Conservation (phyloP, 2,113 vertebrate genomes). For the Calyptomena viridis region DNA sequence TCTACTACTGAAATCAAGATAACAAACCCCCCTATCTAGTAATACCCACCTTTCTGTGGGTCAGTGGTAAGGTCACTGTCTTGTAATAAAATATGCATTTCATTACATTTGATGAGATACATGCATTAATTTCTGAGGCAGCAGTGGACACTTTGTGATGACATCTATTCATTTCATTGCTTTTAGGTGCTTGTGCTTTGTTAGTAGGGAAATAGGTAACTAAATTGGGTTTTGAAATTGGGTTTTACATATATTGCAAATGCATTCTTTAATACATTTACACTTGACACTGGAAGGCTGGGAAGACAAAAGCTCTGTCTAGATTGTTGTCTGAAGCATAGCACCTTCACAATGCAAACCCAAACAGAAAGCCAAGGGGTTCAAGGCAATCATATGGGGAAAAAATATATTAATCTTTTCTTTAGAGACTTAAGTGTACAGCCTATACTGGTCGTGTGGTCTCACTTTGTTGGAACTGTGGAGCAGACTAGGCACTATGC, state of each 20-base stretch:
- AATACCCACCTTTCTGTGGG: background rate
- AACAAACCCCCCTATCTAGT: background rate
- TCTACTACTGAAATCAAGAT: background rate
- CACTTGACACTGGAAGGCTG: background rate
- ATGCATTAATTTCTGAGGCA: background rate
- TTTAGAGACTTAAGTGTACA: background rate
- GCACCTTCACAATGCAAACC: background rate
- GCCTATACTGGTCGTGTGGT: background rate
- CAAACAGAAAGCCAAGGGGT: background rate
- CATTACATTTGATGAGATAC: constrained; percentile 14
- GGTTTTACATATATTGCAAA: constrained; percentile 13
- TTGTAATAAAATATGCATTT: constrained; percentile 15
- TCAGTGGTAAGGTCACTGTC: background rate
- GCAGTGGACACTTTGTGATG: background rate
- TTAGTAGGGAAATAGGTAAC: background rate
- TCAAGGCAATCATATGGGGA: background rate
- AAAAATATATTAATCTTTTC: background rate
- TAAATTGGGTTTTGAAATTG: background rate
- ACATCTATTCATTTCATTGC: constrained; percentile 22
- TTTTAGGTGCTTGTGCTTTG: constrained; percentile 24
- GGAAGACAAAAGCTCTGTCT: background rate
- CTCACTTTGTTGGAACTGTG: background rate
- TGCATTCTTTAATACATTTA: background rate
- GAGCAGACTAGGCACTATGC: background rate
- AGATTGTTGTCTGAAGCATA: background rate